Base-by-base conservation (phyloP, 2,888 invertebrate genomes). In the Conistra vaccinii region DNA sequence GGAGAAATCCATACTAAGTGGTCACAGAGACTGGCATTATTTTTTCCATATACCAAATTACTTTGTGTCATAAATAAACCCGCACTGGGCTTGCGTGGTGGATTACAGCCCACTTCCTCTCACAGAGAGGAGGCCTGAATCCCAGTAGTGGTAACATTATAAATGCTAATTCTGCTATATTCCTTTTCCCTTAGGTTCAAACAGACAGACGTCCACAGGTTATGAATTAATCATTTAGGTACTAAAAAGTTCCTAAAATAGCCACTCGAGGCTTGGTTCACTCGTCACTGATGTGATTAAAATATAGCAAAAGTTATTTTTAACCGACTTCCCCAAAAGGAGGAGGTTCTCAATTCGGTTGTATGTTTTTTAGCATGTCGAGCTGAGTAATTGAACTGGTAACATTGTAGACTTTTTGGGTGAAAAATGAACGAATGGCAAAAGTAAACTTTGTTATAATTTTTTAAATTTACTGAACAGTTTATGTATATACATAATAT, bases 221-320 rank as follows among this genome's bases (percentile, higher is more conserved):
- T 26, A 35, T 69, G 26, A 70, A 39, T 39, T 39, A 39, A 70
- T 71, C 2, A 71, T 12, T 70, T 12, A n/a, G n/a, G n/a, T n/a
- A 71, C 10, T 1, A 29, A 53, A 42, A 1, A 7, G 17, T 17
- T 53, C 2, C n/a, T 17, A 42, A 39, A 70, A 48, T 53, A 23
- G 17, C 29, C 7, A 1, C 7, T 26, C 7, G 20, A n/a, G 9
- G 20, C 3, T 51, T 10, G 51, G 51, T 20, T 1, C n/a, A 42
- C 17, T 45, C 45, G 5, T 45, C 45, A 1, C 6, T 48, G 29
- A 12, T 2, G 10, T 23, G 20, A 58, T 58, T 58, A 58, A 58
- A 58, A 58, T 58, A 58, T 20, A 20, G 1, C 5, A 10, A 58
- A 58, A 20, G 9, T 45, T 29, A 58, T 2, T 20, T 20, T n/a